phyloP scores from a whole-genome alignment of 2,888 invertebrate genomes.

The Nephrotoma appendiculata region DNA sequence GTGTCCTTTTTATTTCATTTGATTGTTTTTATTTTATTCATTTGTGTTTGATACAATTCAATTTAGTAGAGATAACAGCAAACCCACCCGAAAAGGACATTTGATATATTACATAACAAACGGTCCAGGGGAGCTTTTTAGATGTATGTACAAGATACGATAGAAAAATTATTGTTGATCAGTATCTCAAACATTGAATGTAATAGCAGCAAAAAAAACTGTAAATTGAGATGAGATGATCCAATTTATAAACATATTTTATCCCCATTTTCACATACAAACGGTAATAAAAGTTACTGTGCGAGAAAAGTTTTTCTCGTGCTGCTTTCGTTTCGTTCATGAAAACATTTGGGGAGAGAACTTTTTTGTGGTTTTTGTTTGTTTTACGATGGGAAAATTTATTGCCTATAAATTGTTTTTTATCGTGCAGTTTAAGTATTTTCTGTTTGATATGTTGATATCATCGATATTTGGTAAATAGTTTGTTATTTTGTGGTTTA shows the following conservation, averaged over 20 bases:
- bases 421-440: background rate
- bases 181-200: background rate
- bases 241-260: background rate
- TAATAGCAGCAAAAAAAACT: background rate
- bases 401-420: background rate
- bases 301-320: background rate
- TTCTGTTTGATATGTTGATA: background rate
- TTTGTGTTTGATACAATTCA: background rate
- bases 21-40: background rate
- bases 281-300: background rate
- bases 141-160: background rate
- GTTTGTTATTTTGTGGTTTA: background rate
- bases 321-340: background rate
- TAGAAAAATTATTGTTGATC: background rate
- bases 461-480: background rate
- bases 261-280: background rate
- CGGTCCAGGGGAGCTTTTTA: background rate
- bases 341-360: background rate
- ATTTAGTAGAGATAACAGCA: background rate
- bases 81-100: background rate
- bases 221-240: background rate
- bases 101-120: background rate
- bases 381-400: background rate
- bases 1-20: background rate
- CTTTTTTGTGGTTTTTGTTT: background rate